Conservation (phyloP, 2,113 vertebrate genomes). For the Mandrillus leucophaeus region DNA sequence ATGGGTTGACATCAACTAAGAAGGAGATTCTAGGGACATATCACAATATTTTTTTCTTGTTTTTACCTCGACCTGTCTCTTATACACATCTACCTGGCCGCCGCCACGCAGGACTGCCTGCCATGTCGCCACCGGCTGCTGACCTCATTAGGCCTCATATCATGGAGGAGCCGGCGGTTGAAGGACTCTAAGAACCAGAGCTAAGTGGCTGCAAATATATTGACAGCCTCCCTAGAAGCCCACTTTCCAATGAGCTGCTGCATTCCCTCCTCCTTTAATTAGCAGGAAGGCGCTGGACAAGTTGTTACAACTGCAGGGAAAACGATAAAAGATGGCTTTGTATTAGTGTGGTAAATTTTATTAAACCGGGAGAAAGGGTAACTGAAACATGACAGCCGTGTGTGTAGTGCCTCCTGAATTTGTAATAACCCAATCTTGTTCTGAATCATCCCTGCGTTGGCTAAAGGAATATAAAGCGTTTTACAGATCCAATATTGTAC, state of each 20-base stretch:
- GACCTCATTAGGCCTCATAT: constrained; percentile 26
- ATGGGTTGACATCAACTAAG: too few species aligned
- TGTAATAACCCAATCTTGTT: constrained; percentile 54
- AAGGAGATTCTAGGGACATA: too few species aligned
- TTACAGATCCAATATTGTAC: constrained; percentile 59
- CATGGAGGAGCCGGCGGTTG: background rate
- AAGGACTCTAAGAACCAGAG: background rate
- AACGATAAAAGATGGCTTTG: constrained; percentile 51
- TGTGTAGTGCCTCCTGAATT: constrained; percentile 61
- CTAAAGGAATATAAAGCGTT: constrained; percentile 48
- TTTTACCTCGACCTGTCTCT: too few species aligned
- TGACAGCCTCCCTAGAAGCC: constrained; percentile 52
- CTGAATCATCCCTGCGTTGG: constrained; percentile 60
- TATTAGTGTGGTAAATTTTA: constrained; percentile 64
- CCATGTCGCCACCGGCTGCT: background rate
- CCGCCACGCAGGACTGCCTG: background rate
- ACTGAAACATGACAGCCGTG: constrained; percentile 44
- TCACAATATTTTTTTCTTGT: too few species aligned
- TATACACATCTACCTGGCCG: too few species aligned
- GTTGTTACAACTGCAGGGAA: constrained; percentile 62
- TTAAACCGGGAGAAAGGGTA: constrained; percentile 61
- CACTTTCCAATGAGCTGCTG: constrained; percentile 35
- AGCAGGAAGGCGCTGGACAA: constrained; percentile 70
- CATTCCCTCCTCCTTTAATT: constrained; percentile 72
- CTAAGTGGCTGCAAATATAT: background rate